Percentiles rank a stretch among this genome's conserved stretches.
These are phyloP conservation scores for Stenodema calcarata DNA, from an alignment of 2,888 invertebrate genomes.

Conservation along the genomic window DNA sequence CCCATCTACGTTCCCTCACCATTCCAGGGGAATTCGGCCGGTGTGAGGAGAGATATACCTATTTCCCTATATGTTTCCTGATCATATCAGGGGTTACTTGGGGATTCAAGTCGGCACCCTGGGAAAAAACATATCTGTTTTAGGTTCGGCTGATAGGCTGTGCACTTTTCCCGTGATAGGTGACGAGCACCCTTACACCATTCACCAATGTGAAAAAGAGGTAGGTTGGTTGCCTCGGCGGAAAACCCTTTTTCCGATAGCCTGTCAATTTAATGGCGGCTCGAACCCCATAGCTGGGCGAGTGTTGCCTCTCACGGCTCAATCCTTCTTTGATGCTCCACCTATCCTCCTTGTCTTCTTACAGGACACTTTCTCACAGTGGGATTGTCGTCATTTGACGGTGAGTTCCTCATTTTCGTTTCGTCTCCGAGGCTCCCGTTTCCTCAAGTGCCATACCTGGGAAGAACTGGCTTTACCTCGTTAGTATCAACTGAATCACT, in stretches of 20 bases:
- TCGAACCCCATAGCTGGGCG: neutral
- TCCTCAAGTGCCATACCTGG: neutral
- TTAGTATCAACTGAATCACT: neutral
- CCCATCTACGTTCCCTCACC: no score
- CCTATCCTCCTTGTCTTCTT: neutral
- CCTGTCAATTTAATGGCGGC: constrained; percentile 20
- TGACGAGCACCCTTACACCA: neutral
- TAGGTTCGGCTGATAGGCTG: neutral
- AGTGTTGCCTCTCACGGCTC: neutral
- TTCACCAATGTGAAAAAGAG: neutral
- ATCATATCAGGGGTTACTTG: neutral
- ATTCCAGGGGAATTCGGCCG: no score
- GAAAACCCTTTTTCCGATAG: constrained; percentile 27
- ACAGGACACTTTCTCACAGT: neutral
- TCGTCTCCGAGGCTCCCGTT: neutral
- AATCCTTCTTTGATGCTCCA: neutral
- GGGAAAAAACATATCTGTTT: neutral
- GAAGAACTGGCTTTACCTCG: neutral
- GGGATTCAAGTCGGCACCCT: neutral
- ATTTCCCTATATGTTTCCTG: no score
- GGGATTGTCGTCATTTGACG: neutral
- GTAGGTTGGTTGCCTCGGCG: neutral
- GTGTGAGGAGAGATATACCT: no score
- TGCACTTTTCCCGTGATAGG: neutral
- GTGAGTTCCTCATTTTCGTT: neutral